Evolutionary conservation across 2,888 invertebrate species (phyloP).

Genomic region (Hedychridium roseum): DNA sequence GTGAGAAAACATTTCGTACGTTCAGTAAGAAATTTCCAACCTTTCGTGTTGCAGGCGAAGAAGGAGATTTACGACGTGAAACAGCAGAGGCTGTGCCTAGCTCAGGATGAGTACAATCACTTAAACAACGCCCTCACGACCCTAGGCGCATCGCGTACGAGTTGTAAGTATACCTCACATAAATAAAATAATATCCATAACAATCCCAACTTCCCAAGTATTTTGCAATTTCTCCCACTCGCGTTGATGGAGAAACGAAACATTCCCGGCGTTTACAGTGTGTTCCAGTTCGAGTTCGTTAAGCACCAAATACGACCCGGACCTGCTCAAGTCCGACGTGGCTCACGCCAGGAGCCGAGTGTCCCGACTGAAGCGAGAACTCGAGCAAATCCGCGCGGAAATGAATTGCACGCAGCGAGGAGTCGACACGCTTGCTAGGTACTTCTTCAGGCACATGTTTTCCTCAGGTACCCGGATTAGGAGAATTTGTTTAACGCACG

Average conservation of each 20-base stretch:
- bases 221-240: not conserved
- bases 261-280: constrained; percentile 65
- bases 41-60: constrained; percentile 77
- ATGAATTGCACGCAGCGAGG: constrained; percentile 92
- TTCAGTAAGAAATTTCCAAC: not conserved
- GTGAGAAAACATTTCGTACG: not conserved
- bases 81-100: constrained; percentile 90
- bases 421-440: constrained; percentile 90
- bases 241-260: not conserved
- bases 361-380: constrained; percentile 85
- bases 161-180: constrained; percentile 81
- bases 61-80: constrained; percentile 96
- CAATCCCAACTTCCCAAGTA: constrained; percentile 4
- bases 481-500: not conserved
- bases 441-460: constrained; percentile 61
- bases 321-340: constrained; percentile 90
- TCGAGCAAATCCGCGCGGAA: constrained; percentile 90
- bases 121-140: constrained; percentile 85
- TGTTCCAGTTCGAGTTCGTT: constrained; percentile 88
- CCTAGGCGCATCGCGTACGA: constrained; percentile 88
- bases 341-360: constrained; percentile 89
- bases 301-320: constrained; percentile 94
- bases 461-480: not conserved
- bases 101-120: constrained; percentile 95
- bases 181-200: constrained; percentile 10